Evolutionary conservation across 2,888 invertebrate species (phyloP).

Genomic region (Geophilus truncorum): DNA sequence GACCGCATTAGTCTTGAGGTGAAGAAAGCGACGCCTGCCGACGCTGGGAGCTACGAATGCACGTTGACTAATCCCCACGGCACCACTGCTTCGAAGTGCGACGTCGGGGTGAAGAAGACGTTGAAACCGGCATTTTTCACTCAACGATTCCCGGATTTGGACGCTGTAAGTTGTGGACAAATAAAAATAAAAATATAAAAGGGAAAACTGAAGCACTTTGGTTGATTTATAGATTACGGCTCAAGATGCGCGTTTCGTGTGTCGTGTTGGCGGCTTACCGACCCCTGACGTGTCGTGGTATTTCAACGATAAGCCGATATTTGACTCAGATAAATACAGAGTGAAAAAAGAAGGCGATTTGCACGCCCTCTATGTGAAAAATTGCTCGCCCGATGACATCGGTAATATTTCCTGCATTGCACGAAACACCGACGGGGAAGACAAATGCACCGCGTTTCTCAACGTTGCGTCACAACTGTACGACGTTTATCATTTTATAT

Average conservation of each 20-base stretch:
- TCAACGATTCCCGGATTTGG: slow-evolving; percentile 65
- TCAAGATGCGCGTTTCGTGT: slow-evolving; percentile 75
- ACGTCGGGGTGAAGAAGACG: slow-evolving; percentile 69
- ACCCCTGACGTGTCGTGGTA: slow-evolving; percentile 81
- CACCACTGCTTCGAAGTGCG: slow-evolving; percentile 63
- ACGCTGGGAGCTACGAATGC: slow-evolving; percentile 75
- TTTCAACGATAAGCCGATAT: slow-evolving; percentile 69
- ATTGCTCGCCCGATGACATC: slow-evolving; percentile 62
- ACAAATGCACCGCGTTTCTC: slow-evolving; percentile 59
- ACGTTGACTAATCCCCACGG: slow-evolving; percentile 71
- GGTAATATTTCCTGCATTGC: slow-evolving; percentile 74
- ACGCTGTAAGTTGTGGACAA: slow-evolving; percentile 54
- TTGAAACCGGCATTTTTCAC: slow-evolving; percentile 74
- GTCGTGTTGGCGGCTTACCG: slow-evolving; percentile 73
- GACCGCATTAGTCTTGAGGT: slow-evolving; percentile 67
- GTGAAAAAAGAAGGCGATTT: slow-evolving; percentile 54
- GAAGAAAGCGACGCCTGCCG: slow-evolving; percentile 62
- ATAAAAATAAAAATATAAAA: too few species aligned
- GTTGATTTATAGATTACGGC: slow-evolving; percentile 58
- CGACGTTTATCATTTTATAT: background rate
- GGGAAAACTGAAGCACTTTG: too few species aligned
- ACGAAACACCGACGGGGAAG: slow-evolving; percentile 72
- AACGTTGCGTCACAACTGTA: slow-evolving; percentile 63
- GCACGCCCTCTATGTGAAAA: slow-evolving; percentile 67
- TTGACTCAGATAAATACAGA: slow-evolving; percentile 61